Evolutionary conservation across 2,113 vertebrate species (phyloP), one percentile per base, ranked within the genome.

Genomic region (Corydoras sp.): DNA sequence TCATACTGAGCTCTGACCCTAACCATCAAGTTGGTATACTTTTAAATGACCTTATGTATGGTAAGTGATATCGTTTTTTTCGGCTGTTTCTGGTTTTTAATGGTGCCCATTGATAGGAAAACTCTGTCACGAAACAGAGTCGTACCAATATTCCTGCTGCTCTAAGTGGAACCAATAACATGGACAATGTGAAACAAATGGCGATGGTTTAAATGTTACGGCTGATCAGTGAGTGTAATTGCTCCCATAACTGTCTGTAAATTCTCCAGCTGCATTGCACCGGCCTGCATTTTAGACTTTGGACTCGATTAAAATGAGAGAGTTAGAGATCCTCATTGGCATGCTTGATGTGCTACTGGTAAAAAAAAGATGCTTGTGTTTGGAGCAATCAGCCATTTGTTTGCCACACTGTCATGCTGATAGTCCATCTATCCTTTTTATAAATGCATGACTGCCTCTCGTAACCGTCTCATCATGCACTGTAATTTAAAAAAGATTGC

Each of bases 401-500:
- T 43, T 56, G 65, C 31, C 65, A 68, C 58, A 55, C 72, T 61
- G 65, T 61, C 51, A 31, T 3, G 4, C 72, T 56, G 58, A 62
- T 61, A 68, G 58, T 56, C 65, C 54, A 35, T 73, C 70, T 58
- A 59, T 73, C 62, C 76, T 59, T 66, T 56, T 53, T 49, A 60
- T 71, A 31, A 66, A 76, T 56, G 74, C 74, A 70, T 69, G 66
- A 31, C 67, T 65, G 72, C 65, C 48, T 65, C 48, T 15, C 60
- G 65, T 59, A 73, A 69, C 55, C 32, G 56, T 29, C 72, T 65
- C 76, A 70, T 77, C 75, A 73, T 54, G 49, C 15, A 18, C 65
- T 73, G 65, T 68, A 66, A 74, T 74, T 68, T 74, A 74, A 68
- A 67, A 51, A 31, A 48, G 65, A 74, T 74, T 68, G 65, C 72